phyloP scores from a whole-genome alignment of 2,113 vertebrate genomes.

The Picathartes gymnocephalus region DNA sequence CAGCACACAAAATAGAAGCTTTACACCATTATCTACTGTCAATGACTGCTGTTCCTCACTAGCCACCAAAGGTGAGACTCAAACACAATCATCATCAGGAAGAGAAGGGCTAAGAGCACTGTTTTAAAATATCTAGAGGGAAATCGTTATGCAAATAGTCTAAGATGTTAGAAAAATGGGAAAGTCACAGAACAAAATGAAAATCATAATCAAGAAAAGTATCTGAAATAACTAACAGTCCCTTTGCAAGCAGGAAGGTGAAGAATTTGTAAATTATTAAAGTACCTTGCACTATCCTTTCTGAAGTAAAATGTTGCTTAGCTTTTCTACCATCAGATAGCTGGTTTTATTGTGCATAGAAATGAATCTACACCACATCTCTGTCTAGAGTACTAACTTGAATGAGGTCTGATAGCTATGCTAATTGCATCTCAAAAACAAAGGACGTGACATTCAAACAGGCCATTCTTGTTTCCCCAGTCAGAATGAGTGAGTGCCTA shows the following conservation, averaged over 20 bases:
- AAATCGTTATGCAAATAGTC: not conserved
- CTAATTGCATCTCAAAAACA: not conserved
- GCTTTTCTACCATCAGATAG: not conserved
- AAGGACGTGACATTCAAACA: not conserved
- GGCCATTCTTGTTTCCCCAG: not conserved
- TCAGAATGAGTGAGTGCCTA: not conserved
- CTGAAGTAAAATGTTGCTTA: not conserved
- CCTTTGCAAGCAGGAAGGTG: not conserved
- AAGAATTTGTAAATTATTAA: not conserved
- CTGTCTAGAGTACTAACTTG: not conserved
- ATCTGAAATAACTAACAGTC: not conserved
- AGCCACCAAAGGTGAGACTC: not conserved
- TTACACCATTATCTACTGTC: not conserved
- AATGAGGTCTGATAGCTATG: not conserved
- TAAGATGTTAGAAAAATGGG: not conserved
- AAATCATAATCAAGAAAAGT: not conserved
- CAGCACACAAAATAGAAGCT: not conserved
- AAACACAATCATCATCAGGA: not conserved
- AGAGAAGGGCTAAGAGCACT: not conserved
- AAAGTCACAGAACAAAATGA: not conserved
- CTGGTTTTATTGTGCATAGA: not conserved
- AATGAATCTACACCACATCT: not conserved
- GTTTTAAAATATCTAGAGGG: not conserved
- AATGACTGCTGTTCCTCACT: not conserved
- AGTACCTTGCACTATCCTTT: not conserved